A percentile compares a stretch with the other conserved stretches of the same genome.
phyloP scores from a whole-genome alignment of 2,113 vertebrate species.

The Ranitomeya variabilis region DNA sequence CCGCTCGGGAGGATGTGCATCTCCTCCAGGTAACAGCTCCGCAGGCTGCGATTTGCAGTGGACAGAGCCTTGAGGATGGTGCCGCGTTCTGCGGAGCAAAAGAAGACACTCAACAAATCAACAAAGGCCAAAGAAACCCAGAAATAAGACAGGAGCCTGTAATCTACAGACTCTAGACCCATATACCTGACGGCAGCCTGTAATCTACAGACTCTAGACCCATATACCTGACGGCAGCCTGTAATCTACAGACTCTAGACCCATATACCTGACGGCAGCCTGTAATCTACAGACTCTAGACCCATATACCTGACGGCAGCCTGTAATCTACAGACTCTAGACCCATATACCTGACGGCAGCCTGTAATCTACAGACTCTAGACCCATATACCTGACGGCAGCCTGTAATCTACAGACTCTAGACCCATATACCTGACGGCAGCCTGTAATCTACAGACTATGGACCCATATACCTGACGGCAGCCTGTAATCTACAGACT shows the following conservation, averaged over 20 bases:
- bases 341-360: neutral
- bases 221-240: neutral
- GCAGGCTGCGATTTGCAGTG: constrained; percentile 87
- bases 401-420: neutral
- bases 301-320: neutral
- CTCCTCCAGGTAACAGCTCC: constrained; percentile 95
- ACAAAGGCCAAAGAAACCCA: neutral
- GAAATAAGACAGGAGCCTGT: neutral
- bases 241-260: neutral
- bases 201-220: neutral
- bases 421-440: neutral
- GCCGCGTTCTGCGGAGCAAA: constrained; percentile 81
- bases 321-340: neutral
- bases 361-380: neutral
- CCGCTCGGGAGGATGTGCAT: constrained; percentile 87
- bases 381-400: neutral
- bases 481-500: neutral
- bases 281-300: neutral
- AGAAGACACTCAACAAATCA: neutral
- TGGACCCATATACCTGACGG: neutral
- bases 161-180: neutral
- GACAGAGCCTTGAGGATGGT: constrained; percentile 95
- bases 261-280: neutral
- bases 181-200: neutral
- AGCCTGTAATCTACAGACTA: neutral